Evolutionary conservation across 2,797 vertebrate genomes (phyloP).

Genomic region (Prionace glauca): DNA sequence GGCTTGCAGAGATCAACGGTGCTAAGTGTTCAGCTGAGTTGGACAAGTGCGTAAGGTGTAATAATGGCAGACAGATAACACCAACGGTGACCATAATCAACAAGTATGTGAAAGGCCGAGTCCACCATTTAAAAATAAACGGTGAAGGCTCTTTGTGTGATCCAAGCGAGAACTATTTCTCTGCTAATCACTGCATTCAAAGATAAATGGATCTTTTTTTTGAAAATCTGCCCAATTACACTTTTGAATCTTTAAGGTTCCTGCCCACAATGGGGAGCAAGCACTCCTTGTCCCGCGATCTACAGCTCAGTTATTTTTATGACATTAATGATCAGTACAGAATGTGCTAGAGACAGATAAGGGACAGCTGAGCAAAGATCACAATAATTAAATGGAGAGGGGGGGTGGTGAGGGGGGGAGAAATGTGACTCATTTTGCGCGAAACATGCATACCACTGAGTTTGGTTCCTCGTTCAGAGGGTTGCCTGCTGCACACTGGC

Average conservation of each 20-base stretch:
- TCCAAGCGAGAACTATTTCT: not conserved
- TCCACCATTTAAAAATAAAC: not conserved
- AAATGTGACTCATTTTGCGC: not conserved
- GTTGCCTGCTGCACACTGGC: not conserved
- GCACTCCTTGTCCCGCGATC: constrained; percentile 6
- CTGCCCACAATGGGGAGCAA: not conserved
- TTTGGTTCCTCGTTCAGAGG: not conserved
- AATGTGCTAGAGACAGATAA: constrained; percentile 22
- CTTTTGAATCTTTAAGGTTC: not conserved
- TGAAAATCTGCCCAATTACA: not conserved
- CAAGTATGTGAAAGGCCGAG: not conserved
- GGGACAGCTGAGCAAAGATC: constrained; percentile 6
- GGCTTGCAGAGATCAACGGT: not conserved
- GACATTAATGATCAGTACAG: constrained; percentile 28
- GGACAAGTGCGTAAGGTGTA: not conserved
- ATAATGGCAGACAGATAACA: not conserved
- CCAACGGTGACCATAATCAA: not conserved
- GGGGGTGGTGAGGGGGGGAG: not conserved
- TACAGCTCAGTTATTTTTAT: constrained; percentile 7
- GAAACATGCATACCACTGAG: not conserved
- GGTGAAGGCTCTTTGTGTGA: not conserved
- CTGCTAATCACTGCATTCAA: not conserved
- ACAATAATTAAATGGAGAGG: constrained; percentile 30
- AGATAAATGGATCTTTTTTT: not conserved
- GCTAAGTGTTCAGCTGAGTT: not conserved